Base-by-base conservation (phyloP, 2,888 invertebrate genomes). In the Cyrtodaria siliqua region DNA sequence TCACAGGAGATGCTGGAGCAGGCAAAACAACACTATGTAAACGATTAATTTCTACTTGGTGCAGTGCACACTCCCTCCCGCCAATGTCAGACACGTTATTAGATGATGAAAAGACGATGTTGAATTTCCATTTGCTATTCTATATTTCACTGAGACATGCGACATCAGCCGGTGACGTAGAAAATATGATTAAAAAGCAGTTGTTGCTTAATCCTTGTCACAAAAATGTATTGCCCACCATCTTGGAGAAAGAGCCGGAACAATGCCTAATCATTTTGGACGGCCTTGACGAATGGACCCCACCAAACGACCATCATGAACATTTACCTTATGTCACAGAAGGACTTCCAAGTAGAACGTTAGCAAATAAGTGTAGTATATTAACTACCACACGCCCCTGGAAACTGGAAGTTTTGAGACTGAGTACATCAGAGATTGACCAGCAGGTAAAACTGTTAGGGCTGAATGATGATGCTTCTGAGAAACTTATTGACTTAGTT, bases 1-100 rank as follows among this genome's bases (percentile, higher is more conserved):
- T 63, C 26, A 40, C 50, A 12, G 63, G 38, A 16, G 27, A 63
- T 24, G 63, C 50, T 8, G 63, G 63, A 2, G 9, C 18, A 4
- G 63, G 63, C 52, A 63, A 52, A n/a, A 63, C 63, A 26, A 40
- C 63, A 1, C 42, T 63, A 16, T 52, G 52, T 40, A 33, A 53
- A 38, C 38, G 16, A 23, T 52, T 63, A n/a, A 24, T 53, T 26
- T 27, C 38, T 6, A n/a, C 63, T 1, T 63, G 63, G 63, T 38
- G 40, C n/a, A 52, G n/a, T 20, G 53, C 52, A 12, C 49, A 40
- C 16, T 42, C 42, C 2, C 12, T 33, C 4, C 33, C 33, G 33
- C 6, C 6, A 33, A 33, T 33, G 12, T 12, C 4, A 33, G 33
- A 33, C 4, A 8, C 6, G 33, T 4, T 8, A 33, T 33, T 33